These are phyloP conservation scores for Plectropomus leopardus DNA, from an alignment of 2,113 vertebrate species.

Conservation along the genomic window DNA sequence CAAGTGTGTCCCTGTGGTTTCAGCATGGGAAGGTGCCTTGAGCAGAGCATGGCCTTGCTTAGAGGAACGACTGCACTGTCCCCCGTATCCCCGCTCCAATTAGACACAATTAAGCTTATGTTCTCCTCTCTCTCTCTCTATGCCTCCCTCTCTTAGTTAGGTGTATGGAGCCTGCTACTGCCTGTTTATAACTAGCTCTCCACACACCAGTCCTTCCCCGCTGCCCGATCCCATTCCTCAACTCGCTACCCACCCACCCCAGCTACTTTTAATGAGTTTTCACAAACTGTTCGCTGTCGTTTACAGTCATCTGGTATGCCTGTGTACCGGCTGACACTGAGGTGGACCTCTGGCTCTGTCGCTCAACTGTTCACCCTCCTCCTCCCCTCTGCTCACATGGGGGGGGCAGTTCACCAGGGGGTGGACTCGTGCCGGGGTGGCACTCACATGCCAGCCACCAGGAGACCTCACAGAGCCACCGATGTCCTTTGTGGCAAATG, in stretches of 20 bases:
- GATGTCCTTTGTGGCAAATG: slow-evolving; percentile 58
- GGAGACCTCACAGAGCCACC: slow-evolving; percentile 55
- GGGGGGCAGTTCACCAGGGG: slow-evolving; percentile 33
- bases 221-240: slow-evolving; percentile 59
- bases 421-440: slow-evolving; percentile 53
- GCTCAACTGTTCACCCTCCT: slow-evolving; percentile 46
- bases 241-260: slow-evolving; percentile 41
- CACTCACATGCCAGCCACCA: slow-evolving; percentile 48
- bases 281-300: slow-evolving; percentile 77
- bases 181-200: slow-evolving; percentile 70
- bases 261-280: slow-evolving; percentile 74
- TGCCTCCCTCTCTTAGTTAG: slow-evolving; percentile 53
- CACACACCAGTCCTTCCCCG: slow-evolving; percentile 44
- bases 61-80: slow-evolving; percentile 79
- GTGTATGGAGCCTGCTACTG: slow-evolving; percentile 75
- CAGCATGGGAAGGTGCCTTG: slow-evolving; percentile 84
- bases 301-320: slow-evolving; percentile 74
- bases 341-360: slow-evolving; percentile 48
- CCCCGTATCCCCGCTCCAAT: slow-evolving; percentile 67
- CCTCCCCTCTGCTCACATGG: slow-evolving; percentile 40
- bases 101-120: slow-evolving; percentile 64
- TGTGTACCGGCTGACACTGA: slow-evolving; percentile 70
- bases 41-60: slow-evolving; percentile 87
- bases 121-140: slow-evolving; percentile 34
- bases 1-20: slow-evolving; percentile 79